Base-by-base conservation (phyloP, 2,797 vertebrate species). In the Prunella strophiata region DNA sequence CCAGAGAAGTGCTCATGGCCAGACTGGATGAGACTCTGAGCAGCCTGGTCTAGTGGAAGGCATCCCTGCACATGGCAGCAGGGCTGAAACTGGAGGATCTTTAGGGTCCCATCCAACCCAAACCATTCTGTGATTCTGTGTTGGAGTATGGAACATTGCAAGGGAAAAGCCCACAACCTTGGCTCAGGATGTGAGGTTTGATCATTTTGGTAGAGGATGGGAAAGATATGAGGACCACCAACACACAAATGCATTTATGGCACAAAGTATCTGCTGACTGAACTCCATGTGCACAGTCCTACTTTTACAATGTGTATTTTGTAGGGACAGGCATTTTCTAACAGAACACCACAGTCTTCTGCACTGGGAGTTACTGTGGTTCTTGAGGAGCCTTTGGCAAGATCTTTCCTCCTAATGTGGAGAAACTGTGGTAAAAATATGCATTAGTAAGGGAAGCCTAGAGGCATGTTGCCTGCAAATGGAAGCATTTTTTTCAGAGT, bases 101-200 rank as follows among this genome's bases (percentile, higher is more conserved):
- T 52, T 32, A 14, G 29, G 19, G 13, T 36, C 27, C 13, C 1
- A 0, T 66, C 52, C n/a, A 34, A 40, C 8, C 11, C 23, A 76
- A 57, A 45, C 43, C 19, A 16, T 36, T 54, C 67, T 25, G 6
- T 51, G 58, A 25, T 34, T 84, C 25, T 52, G 4, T 9, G 6
- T 3, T 61, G 47, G 32, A 42, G 4, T 23, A 36, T 1, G 3
- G 30, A 38, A 52, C 10, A 10, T 0, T 3, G 0, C 30, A 54
- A 34, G 2, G 30, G 20, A 78, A 27, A 72, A 88, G 12, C 10
- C 25, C 38, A 29, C n/a, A 42, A 32, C 18, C 30, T 67, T 54
- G 58, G 51, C 27, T 9, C 50, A 75, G 40, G 25, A 48, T 58
- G 7, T 66, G 34, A 58, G 14, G 40, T 75, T 32, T 83, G 32